Evolutionary conservation across 2,113 vertebrate genomes (phyloP), one percentile per base, ranked within the genome.

Genomic region (Rhinichthys klamathensis): DNA sequence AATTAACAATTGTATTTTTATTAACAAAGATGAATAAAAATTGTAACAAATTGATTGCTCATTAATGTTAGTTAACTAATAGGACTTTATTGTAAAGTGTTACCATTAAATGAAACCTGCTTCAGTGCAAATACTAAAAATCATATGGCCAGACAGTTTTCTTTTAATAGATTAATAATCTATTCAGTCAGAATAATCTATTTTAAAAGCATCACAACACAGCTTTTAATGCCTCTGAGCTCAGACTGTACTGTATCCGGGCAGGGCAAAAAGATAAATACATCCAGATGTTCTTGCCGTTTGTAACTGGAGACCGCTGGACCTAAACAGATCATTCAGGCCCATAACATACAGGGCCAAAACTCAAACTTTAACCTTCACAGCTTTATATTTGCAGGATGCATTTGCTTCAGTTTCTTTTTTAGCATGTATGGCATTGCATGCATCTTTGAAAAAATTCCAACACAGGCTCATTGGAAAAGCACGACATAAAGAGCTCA

Each of bases 251-350:
- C 49, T 79, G 32, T 82, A 69, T 25, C 25, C 4, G 6, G 35
- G 80, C 44, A 82, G 25, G 56, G 30, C 65, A 35, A 30, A 46
- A 9, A 23, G 44, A 12, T 82, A 82, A 82, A 82, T 56, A 56
- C 46, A 82, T 82, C 80, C 80, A 82, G 80, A 82, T 82, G 80
- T 69, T 82, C 49, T 72, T 25, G 46, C 80, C 49, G 30, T 82
- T 82, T 82, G 80, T 70, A 82, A 82, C 80, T 38, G 80, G 80
- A 82, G 65, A 82, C 80, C 78, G 16, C 63, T 72, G 46, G 61
- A 21, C 61, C 61, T 81, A 32, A 35, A 56, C 44, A 72, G 80
- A 81, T 70, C 49, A 2, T 65, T 70, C 63, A 51, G 63, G 35
- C 44, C 25, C 44, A 23, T 54, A 35, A 54, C 46, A 54, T n/a